phyloP scores from a whole-genome alignment of 2,113 vertebrate species.

The Platycercus adscitus region DNA sequence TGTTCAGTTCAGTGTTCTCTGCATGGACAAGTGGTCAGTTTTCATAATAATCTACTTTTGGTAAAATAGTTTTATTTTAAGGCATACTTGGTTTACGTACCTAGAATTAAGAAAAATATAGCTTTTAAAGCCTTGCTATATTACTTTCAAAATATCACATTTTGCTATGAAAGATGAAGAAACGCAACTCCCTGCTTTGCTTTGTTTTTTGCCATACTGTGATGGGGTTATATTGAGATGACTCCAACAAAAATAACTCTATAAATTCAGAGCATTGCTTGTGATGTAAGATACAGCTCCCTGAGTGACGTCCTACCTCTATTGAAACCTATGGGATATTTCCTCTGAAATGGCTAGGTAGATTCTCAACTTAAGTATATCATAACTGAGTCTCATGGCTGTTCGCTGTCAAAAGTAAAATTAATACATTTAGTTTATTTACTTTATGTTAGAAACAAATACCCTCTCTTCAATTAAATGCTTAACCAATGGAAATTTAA shows the following conservation, averaged over 20 bases:
- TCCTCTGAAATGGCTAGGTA: not conserved
- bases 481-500: not conserved
- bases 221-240: not conserved
- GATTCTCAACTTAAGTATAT: not conserved
- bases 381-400: not conserved
- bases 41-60: not conserved
- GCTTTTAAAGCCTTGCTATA: not conserved
- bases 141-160: not conserved
- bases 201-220: not conserved
- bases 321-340: not conserved
- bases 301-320: not conserved
- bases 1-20: not conserved
- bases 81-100: not conserved
- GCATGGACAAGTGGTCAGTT: not conserved
- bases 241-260: not conserved
- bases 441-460: not conserved
- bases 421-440: not conserved
- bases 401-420: not conserved
- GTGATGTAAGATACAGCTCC: not conserved
- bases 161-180: not conserved
- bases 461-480: not conserved
- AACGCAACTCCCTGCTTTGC: not conserved
- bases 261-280: not conserved
- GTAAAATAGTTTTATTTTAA: not conserved
- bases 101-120: not conserved